Evolutionary conservation across 2,888 invertebrate genomes (phyloP).

Genomic region (Allygus modestus): DNA sequence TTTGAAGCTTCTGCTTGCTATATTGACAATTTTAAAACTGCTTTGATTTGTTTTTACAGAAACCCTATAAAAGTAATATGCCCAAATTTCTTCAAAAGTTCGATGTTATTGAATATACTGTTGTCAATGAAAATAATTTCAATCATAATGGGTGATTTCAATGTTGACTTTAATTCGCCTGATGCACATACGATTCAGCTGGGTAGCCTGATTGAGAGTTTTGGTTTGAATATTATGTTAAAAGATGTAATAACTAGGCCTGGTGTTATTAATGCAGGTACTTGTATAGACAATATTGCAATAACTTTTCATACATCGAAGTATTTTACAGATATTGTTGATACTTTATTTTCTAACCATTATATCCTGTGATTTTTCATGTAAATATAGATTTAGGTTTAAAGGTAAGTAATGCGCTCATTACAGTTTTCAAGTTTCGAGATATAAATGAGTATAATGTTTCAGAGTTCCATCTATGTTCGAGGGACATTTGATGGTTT

Average conservation of each 20-base stretch:
- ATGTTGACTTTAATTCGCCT: neutral
- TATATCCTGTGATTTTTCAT: no score
- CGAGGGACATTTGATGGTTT: no score
- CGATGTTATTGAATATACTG: neutral
- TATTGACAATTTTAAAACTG: neutral
- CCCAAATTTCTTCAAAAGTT: neutral
- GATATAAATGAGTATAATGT: no score
- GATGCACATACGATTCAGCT: neutral
- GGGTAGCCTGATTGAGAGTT: neutral
- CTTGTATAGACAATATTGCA: no score
- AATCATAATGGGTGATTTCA: neutral
- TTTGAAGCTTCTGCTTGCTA: slow-evolving; percentile 3
- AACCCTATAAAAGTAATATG: neutral
- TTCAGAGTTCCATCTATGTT: no score
- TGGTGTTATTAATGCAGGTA: no score
- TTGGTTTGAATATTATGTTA: slow-evolving; percentile 1
- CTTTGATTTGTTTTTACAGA: slow-evolving; percentile 4
- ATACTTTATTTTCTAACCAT: no score
- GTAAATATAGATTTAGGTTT: no score
- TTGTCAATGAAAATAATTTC: slow-evolving; percentile 1
- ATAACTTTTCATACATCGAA: no score
- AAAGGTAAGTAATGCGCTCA: no score
- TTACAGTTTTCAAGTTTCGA: no score
- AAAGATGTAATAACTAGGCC: neutral
- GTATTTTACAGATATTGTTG: no score